A percentile compares a stretch with the other conserved stretches of the same genome.
Evolutionary conservation across 1,140 invertebrate species (phyloP).

Genomic region (Tetramorium parvispinum): DNA sequence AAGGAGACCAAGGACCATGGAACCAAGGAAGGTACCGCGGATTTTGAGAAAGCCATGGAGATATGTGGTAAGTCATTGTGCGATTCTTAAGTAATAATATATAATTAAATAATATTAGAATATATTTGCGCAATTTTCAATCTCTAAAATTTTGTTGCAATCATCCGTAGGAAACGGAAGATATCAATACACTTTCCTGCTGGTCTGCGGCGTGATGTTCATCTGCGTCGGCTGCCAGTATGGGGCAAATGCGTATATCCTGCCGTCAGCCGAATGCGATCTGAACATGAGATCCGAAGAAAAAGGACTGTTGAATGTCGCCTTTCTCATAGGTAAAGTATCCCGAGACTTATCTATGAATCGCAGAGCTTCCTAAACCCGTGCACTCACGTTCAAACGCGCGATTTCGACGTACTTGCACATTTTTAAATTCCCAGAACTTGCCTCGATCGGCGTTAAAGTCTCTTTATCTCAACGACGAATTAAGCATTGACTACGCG

Average conservation of each 20-base stretch:
- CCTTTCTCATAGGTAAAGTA: constrained; percentile 86
- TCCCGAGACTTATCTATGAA: background rate
- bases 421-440: background rate
- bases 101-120: background rate
- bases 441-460: background rate
- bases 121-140: background rate
- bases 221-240: constrained; percentile 87
- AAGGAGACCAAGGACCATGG: constrained; percentile 56
- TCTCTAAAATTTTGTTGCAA: background rate
- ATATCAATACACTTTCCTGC: constrained; percentile 77
- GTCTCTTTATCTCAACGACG: background rate
- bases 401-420: background rate
- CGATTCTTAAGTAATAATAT: background rate
- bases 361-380: background rate
- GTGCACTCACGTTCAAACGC: background rate
- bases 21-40: constrained; percentile 65
- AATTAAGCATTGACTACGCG: background rate
- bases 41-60: constrained; percentile 75
- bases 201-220: constrained; percentile 81
- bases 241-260: constrained; percentile 87
- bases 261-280: constrained; percentile 87
- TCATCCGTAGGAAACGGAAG: constrained; percentile 74
- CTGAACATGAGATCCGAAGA: constrained; percentile 85
- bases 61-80: constrained; percentile 71
- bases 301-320: constrained; percentile 87